Evolutionary conservation across 2,888 invertebrate genomes (phyloP).

Genomic region (Podotricha telesiphe): DNA sequence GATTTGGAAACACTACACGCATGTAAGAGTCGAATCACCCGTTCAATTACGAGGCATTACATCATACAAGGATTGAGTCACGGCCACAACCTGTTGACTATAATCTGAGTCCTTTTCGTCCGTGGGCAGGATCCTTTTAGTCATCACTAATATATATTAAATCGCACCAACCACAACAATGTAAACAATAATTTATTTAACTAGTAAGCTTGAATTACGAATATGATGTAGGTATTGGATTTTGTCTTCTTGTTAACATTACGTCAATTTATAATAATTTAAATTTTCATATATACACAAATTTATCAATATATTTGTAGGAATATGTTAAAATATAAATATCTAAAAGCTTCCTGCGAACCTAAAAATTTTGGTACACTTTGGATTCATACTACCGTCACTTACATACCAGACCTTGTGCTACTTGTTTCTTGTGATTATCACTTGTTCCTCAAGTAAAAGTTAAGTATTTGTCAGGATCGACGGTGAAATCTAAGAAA

Average conservation of each 20-base stretch:
- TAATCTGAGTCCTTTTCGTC: conserved; percentile 62
- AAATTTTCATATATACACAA: not conserved
- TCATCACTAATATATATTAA: conserved; percentile 64
- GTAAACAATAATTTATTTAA: conserved; percentile 59
- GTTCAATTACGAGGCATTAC: conserved; percentile 74
- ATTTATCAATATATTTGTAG: no score
- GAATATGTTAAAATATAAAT: no score
- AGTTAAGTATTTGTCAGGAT: no score
- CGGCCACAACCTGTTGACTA: conserved; percentile 65
- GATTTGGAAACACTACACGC: conserved; percentile 55
- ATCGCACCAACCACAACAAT: conserved; percentile 68
- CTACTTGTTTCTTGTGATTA: no score
- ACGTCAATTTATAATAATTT: not conserved
- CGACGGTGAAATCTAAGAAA: no score
- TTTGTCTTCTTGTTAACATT: not conserved
- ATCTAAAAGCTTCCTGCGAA: no score
- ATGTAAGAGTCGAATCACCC: conserved; percentile 65
- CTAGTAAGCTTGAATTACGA: conserved; percentile 50
- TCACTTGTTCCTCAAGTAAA: no score
- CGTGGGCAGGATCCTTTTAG: conserved; percentile 76
- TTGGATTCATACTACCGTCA: no score
- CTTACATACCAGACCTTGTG: no score
- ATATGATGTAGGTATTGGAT: conserved; percentile 38
- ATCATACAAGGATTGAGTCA: conserved; percentile 80
- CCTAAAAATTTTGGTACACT: no score